phyloP scores from a whole-genome alignment of 2,797 vertebrate genomes.

The Sebastes cheni region DNA sequence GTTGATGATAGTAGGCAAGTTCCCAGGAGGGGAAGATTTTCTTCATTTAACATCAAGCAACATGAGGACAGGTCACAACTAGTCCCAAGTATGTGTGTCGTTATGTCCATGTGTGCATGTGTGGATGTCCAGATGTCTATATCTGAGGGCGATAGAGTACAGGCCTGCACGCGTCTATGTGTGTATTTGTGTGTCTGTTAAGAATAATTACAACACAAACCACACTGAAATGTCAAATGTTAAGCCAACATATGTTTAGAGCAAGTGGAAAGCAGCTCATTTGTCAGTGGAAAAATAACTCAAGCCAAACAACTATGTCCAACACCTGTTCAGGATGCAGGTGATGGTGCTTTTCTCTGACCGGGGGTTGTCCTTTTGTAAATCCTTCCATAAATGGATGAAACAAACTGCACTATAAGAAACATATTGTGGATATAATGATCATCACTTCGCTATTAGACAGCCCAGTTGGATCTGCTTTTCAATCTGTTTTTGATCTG shows the following conservation, averaged over 20 bases:
- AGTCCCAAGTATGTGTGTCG: background rate
- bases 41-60: background rate
- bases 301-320: background rate
- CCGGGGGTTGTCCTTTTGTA: background rate
- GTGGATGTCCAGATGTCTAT: background rate
- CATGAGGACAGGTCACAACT: constrained; percentile 2
- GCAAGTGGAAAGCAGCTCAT: constrained; percentile 7
- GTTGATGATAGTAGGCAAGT: background rate
- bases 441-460: background rate
- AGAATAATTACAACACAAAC: constrained; percentile 29
- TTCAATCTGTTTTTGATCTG: constrained; percentile 13
- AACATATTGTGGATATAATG: background rate
- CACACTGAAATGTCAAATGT: background rate
- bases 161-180: background rate
- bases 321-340: background rate
- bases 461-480: background rate
- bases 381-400: background rate
- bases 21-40: background rate
- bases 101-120: background rate
- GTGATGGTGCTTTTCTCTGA: background rate
- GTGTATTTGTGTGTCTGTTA: background rate
- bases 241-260: constrained; percentile 13
- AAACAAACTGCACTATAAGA: background rate
- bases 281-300: constrained; percentile 13
- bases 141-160: background rate